Evolutionary conservation across 2,888 invertebrate genomes (phyloP).

Genomic region (Homarus gammarus): DNA sequence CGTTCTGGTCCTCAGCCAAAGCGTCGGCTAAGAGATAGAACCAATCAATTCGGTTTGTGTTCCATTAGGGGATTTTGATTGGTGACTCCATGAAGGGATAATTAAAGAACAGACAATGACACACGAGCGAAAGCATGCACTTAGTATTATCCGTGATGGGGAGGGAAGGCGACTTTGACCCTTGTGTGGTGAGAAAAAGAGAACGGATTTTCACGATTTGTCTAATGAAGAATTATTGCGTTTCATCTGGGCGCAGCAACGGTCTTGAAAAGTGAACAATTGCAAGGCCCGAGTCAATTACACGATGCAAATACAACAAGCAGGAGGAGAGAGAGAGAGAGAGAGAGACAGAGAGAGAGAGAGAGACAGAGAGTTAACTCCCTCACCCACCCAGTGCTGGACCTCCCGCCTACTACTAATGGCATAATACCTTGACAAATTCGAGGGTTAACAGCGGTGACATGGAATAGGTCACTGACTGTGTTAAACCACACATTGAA

Average conservation of each 20-base stretch:
- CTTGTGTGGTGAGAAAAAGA: background rate
- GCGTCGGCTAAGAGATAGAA: slow-evolving; percentile 48
- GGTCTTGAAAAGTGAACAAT: background rate
- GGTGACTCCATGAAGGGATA: slow-evolving; percentile 47
- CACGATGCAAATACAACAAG: background rate
- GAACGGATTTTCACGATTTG: background rate
- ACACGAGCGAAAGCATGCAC: slow-evolving; percentile 44
- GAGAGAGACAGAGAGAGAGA: too few relatives aligned
- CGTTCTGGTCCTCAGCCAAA: background rate
- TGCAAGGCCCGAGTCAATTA: background rate
- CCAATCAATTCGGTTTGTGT: slow-evolving; percentile 67
- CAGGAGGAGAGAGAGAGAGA: too few relatives aligned
- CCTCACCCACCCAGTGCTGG: too few relatives aligned
- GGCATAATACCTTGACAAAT: too few relatives aligned
- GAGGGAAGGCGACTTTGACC: background rate
- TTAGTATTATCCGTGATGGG: background rate
- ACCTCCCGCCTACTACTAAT: too few relatives aligned
- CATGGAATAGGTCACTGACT: too few relatives aligned
- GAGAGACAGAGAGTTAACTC: too few relatives aligned
- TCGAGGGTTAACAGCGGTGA: too few relatives aligned
- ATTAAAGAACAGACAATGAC: slow-evolving; percentile 65
- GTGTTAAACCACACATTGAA: too few relatives aligned
- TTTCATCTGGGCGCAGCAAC: background rate
- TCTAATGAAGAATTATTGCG: background rate
- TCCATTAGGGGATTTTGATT: slow-evolving; percentile 52